Base-by-base conservation (phyloP, 2,888 invertebrate genomes). In the Caenorhabditis sp. region DNA sequence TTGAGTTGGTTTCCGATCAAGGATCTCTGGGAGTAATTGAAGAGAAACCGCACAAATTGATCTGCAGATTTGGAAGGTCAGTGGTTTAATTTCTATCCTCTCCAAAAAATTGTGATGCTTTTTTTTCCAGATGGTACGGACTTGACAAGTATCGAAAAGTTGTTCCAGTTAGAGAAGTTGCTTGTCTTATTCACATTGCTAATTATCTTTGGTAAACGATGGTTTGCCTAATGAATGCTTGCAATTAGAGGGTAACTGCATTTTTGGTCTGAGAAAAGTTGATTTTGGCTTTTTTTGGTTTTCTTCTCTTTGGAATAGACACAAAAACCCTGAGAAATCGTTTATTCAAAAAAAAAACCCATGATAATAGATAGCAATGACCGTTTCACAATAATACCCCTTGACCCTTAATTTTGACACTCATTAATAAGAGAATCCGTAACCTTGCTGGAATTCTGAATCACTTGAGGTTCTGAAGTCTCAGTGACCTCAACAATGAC, bases 111-210 rank as follows among this genome's bases (percentile, higher is more conserved):
- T n/a, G n/a, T n/a, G n/a, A n/a, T n/a, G n/a, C n/a, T n/a, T n/a
- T 1, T 62, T 28, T 18, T 64, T 69, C 15, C 65, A 70, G 78
- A 65, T 79, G 79, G 79, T 79, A 79, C 26, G 4, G 64, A 6
- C 18, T 61, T 20, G 20, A 51, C 51, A 65, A 67, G 51, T 13
- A 67, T 18, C 18, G 20, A 5, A 22, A 72, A 15, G 9, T 72
- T 47, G 26, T 20, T 22, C 28, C 50, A 22, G 28, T 65, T 8
- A 61, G 44, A n/a, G n/a, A 40, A 15, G 26, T 61, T 1, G 61
- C 61, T 1, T 61, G 61, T 22, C 15, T 61, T 0, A 50, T 62
- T 22, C 64, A 32, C 18, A 50, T 60, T 26, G 13, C 37, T 5
- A 47, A 61, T 40, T 40, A 13, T 2, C 13, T 40, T 8, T 40